Evolutionary conservation across 2,797 vertebrate genomes (phyloP).

Genomic region (Staurois parvus): DNA sequence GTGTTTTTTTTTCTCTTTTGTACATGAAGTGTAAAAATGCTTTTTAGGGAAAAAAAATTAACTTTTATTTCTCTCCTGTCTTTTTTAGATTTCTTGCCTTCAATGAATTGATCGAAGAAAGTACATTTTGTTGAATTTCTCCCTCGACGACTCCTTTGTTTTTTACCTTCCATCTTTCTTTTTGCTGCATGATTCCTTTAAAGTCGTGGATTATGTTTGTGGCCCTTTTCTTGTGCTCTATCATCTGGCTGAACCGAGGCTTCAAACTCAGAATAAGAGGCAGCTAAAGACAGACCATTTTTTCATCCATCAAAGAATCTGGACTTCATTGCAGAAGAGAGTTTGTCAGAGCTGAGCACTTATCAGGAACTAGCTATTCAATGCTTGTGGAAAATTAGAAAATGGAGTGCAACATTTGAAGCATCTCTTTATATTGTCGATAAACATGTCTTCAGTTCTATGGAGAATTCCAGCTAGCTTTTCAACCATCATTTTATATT

Average conservation of each 20-base stretch:
- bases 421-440: too few species aligned
- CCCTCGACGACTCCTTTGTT: neutral
- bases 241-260: constrained; percentile 87
- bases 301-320: neutral
- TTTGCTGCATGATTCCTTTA: constrained; percentile 59
- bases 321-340: neutral
- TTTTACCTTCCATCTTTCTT: constrained; percentile 11
- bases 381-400: too few species aligned
- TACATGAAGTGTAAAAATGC: too few species aligned
- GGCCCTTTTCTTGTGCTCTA: constrained; percentile 85
- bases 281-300: constrained; percentile 33
- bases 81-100: constrained; percentile 6
- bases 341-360: too few species aligned
- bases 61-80: neutral
- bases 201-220: constrained; percentile 87
- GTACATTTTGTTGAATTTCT: neutral
- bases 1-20: too few species aligned
- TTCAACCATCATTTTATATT: neutral
- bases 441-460: too few species aligned
- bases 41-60: too few species aligned
- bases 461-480: too few species aligned
- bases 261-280: constrained; percentile 87
- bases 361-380: too few species aligned
- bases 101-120: neutral
- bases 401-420: too few species aligned